Conservation (phyloP, 2,888 invertebrate species). For the Eupeodes latifasciatus region DNA sequence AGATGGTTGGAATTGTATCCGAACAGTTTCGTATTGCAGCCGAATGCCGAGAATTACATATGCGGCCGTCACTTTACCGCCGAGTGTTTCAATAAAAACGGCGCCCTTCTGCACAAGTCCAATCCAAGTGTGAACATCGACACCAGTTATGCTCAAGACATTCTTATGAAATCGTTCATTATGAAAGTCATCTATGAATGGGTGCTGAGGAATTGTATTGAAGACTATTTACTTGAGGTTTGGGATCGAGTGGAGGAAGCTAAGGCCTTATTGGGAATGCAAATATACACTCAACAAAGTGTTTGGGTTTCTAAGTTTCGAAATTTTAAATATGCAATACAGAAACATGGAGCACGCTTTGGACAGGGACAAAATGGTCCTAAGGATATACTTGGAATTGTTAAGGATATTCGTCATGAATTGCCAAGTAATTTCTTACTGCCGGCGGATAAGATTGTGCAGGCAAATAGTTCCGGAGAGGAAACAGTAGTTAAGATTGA, state of each 20-base stretch:
- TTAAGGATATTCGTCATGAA: conserved; percentile 48
- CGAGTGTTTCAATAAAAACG: conserved; percentile 32
- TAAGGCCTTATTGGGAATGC: conserved; percentile 40
- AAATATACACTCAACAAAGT: neutral
- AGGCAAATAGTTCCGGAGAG: neutral
- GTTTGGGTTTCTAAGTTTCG: conserved; percentile 33
- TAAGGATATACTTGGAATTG: conserved; percentile 18
- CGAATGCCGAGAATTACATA: conserved; percentile 29
- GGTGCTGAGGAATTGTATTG: conserved; percentile 5
- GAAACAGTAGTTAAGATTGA: neutral
- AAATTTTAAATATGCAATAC: neutral
- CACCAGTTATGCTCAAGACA: conserved; percentile 49
- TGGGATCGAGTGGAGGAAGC: conserved; percentile 8
- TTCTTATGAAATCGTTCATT: conserved; percentile 36
- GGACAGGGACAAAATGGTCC: neutral
- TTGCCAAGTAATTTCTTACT: conserved; percentile 54
- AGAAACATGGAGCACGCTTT: conserved; percentile 18
- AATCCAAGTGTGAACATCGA: conserved; percentile 54
- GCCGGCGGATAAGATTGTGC: conserved; percentile 34
- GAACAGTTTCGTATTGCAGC: conserved; percentile 25
- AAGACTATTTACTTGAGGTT: neutral
- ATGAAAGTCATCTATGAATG: conserved; percentile 61
- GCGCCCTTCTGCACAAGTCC: conserved; percentile 7
- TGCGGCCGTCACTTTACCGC: conserved; percentile 60
- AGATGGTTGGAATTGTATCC: conserved; percentile 52